Evolutionary conservation across 2,888 invertebrate species (phyloP).

Genomic region (Tenthredo mesomela): DNA sequence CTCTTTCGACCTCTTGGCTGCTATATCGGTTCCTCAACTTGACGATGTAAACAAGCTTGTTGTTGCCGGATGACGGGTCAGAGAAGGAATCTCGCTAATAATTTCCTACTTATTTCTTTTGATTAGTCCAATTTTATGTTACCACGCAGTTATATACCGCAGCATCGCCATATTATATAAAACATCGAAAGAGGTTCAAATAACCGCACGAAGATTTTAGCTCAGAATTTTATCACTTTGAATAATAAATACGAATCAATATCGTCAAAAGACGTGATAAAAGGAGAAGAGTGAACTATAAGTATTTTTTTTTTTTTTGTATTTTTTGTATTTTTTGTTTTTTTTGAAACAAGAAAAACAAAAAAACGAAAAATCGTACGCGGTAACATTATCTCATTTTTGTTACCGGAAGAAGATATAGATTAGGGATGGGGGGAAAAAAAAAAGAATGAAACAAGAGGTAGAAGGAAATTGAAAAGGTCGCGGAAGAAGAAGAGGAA

Average conservation of each 20-base stretch:
- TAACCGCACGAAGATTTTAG: not conserved
- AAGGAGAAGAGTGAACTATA: not conserved
- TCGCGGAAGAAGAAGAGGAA: not conserved
- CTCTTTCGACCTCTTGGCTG: conserved; percentile 23
- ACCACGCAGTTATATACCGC: not conserved
- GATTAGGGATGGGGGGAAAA: too few relatives aligned
- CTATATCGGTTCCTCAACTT: conserved; percentile 20
- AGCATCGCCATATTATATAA: not conserved
- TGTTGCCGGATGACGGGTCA: conserved; percentile 42
- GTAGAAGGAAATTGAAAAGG: not conserved
- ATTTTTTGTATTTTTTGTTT: not conserved
- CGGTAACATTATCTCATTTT: not conserved
- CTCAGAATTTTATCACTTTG: not conserved
- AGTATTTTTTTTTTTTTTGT: not conserved
- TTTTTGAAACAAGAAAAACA: not conserved
- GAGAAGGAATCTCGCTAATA: conserved; percentile 6
- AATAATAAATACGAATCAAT: not conserved
- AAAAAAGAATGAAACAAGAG: not conserved
- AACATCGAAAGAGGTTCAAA: not conserved
- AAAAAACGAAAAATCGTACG: not conserved
- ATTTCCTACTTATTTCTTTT: conserved; percentile 41
- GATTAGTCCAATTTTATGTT: conserved; percentile 12
- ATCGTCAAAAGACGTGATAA: not conserved
- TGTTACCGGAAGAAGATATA: not conserved
- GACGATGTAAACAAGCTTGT: conserved; percentile 50